These are phyloP conservation scores for Cotesia glomerata DNA, from an alignment of 1,140 invertebrate species.

Conservation along the genomic window DNA sequence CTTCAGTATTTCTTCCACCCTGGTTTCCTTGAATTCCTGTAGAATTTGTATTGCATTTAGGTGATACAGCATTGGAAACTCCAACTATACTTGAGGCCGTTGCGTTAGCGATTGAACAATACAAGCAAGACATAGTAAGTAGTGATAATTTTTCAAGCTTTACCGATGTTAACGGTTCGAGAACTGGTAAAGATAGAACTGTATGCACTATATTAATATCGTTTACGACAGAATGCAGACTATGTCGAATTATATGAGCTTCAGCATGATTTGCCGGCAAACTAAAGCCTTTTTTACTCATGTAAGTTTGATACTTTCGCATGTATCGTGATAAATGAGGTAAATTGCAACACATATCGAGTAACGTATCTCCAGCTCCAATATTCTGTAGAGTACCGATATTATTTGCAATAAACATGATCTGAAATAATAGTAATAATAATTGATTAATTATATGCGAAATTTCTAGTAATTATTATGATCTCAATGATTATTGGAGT, in stretches of 20 bases:
- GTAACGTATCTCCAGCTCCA: constrained; percentile 78
- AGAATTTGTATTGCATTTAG: constrained; percentile 64
- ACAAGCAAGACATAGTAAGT: constrained; percentile 80
- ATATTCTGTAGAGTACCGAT: constrained; percentile 70
- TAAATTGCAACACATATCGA: constrained; percentile 79
- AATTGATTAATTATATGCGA: constrained; percentile 5
- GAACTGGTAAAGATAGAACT: constrained; percentile 81
- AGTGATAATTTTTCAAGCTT: constrained; percentile 80
- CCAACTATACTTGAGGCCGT: constrained; percentile 72
- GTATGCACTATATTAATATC: constrained; percentile 84
- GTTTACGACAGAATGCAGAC: constrained; percentile 77
- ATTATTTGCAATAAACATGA: constrained; percentile 63
- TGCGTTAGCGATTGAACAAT: constrained; percentile 77
- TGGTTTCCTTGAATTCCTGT: constrained; percentile 53
- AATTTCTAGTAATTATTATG: no score
- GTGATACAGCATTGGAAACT: constrained; percentile 69
- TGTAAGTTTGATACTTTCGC: constrained; percentile 73
- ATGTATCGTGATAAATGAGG: constrained; percentile 79
- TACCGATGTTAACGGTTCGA: constrained; percentile 83
- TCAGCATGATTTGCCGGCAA: constrained; percentile 76
- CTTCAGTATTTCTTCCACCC: constrained; percentile 68
- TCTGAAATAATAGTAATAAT: constrained; percentile 46
- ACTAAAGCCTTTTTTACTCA: constrained; percentile 70
- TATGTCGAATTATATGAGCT: constrained; percentile 75
- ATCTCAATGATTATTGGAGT: no score